These are phyloP conservation scores for Heterotis niloticus DNA, from an alignment of 2,113 vertebrate species.

Conservation along the genomic window DNA sequence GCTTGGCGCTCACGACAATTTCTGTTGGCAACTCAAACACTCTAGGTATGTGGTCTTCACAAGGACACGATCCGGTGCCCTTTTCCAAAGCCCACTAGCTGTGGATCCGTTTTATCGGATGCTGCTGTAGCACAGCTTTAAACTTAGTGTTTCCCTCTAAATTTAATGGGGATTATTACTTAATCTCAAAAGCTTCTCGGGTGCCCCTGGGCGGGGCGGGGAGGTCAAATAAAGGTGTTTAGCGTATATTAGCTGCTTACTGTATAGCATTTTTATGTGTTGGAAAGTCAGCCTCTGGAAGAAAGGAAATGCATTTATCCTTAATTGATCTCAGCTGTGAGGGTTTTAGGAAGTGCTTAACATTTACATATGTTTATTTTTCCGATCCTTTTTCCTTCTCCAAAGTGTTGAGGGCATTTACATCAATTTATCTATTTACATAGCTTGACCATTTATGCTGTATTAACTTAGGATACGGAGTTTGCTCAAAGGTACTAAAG, in stretches of 20 bases:
- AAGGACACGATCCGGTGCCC: not conserved
- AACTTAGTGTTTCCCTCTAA: slow-evolving; percentile 7
- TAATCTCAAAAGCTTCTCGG: slow-evolving; percentile 12
- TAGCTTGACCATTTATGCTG: not conserved
- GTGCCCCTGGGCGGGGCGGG: not conserved
- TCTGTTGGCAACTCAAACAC: not conserved
- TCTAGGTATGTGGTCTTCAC: not conserved
- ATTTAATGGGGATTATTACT: slow-evolving; percentile 11
- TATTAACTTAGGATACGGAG: not conserved
- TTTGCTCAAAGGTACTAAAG: not conserved
- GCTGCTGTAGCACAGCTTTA: not conserved
- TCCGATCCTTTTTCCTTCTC: too few relatives aligned
- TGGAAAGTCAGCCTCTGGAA: not conserved
- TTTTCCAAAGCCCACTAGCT: not conserved
- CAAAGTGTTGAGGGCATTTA: too few relatives aligned
- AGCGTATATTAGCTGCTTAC: not conserved
- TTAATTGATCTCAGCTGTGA: not conserved
- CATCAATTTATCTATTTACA: not conserved
- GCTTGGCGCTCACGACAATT: not conserved
- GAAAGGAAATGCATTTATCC: not conserved
- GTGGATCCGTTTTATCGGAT: not conserved
- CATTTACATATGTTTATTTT: too few relatives aligned
- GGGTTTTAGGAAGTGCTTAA: not conserved
- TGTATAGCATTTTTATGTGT: not conserved
- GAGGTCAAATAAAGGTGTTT: slow-evolving; percentile 1